Base-by-base conservation (phyloP, 2,113 vertebrate species). In the Ophiodon elongatus region DNA sequence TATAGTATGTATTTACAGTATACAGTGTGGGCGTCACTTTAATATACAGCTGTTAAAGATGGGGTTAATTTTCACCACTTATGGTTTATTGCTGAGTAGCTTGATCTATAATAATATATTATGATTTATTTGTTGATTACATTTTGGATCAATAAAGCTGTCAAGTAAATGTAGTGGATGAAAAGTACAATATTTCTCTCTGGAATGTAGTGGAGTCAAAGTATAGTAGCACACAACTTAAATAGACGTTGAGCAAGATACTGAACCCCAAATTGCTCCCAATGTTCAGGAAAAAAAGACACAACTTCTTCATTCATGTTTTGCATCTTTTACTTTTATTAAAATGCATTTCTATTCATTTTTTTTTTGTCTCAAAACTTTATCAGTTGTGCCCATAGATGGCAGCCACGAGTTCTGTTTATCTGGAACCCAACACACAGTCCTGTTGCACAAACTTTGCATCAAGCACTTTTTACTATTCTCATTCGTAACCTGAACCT, bases 331-430 rank as follows among this genome's bases (percentile, higher is more conserved):
- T 59, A 29, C 25, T 65, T 25, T 41, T 15, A 41, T 39, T 15
- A 8, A 41, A 66, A 25, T 41, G 4, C 3, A 45, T 29, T 66
- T 68, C 25, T 68, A 11, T 65, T 8, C 6, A 31, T 47, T n/a
- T n/a, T n/a, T 39, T 39, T 71, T 71, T 25, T 29, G 41, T 27
- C 6, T 27, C n/a, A 72, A 63, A 62, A 54, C 54, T 47, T 8
- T 23, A 77, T 78, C 57, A 69, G 8, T 79, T 76, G 67, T 79
- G 21, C 90, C 94, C 77, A 63, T 81, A 94, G 93, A 85, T 89
- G 94, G 93, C 93, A 93, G 84, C 31, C 82, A 83, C 79, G 73
- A 70, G 60, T 90, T 88, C 86, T 57, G 27, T 76, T 72, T 19
- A 45, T 10, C 41, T 45, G 37, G 35, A 59, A 31, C 35, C 70